Evolutionary conservation across 92 coral and sea anemone species (phyloP).

Genomic region (Montipora capitata): DNA sequence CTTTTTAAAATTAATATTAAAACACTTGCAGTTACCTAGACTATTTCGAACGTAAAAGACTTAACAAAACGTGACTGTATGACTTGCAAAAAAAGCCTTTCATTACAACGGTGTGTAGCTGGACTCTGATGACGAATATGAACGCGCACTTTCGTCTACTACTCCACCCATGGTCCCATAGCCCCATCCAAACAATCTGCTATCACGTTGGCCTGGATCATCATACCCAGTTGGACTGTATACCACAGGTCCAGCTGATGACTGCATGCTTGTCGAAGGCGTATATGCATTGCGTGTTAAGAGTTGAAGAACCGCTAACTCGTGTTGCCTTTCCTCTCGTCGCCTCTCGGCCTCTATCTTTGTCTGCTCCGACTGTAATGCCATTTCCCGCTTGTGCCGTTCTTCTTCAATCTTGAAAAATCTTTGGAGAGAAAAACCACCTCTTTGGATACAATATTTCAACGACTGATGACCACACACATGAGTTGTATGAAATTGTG

Average conservation of each 20-base stretch:
- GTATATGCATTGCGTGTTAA: neutral
- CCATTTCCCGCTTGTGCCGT: no score
- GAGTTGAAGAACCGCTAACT: no score
- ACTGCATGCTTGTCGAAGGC: neutral
- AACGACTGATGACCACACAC: no score
- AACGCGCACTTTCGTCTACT: neutral
- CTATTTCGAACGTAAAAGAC: slow-evolving; percentile 3
- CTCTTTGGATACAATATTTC: no score
- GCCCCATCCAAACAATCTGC: neutral
- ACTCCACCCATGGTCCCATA: neutral
- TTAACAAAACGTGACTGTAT: slow-evolving; percentile 9
- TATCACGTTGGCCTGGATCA: neutral
- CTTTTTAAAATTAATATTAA: no score
- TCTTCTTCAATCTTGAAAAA: no score
- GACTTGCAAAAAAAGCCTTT: slow-evolving; percentile 3
- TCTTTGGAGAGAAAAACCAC: no score
- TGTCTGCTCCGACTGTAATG: no score
- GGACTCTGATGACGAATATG: neutral
- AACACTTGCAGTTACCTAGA: neutral
- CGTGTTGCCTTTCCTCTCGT: no score
- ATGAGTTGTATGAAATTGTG: no score
- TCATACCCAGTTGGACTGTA: neutral
- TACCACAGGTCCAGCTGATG: neutral
- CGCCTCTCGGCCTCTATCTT: no score
- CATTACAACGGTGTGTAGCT: slow-evolving; percentile 20